Conservation (phyloP, 2,113 vertebrate species). For the Vulpes lagopus region DNA sequence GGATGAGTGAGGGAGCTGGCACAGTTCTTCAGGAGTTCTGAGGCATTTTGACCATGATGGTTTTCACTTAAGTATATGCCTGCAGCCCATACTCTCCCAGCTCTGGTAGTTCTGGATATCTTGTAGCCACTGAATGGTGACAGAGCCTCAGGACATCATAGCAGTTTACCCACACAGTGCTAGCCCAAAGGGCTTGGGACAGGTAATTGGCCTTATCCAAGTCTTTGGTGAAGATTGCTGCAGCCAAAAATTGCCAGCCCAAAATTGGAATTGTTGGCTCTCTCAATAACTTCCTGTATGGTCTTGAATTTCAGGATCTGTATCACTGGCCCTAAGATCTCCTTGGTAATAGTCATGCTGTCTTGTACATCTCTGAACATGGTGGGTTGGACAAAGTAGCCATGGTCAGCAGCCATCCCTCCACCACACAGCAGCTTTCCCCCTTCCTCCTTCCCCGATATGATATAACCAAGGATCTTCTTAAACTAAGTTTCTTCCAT, state of each 20-base stretch:
- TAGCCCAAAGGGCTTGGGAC: slow-evolving; percentile 92
- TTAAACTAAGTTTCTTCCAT: slow-evolving; percentile 96
- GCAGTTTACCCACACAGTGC: slow-evolving; percentile 98
- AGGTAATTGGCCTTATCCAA: slow-evolving; percentile 95
- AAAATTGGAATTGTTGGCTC: slow-evolving; percentile 94
- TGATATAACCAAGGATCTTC: slow-evolving; percentile 96
- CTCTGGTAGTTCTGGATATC: slow-evolving; percentile 93
- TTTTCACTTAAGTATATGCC: slow-evolving; percentile 96
- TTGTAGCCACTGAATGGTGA: slow-evolving; percentile 98
- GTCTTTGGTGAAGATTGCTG: slow-evolving; percentile 95
- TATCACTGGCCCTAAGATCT: slow-evolving; percentile 99
- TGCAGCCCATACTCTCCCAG: slow-evolving; percentile 95
- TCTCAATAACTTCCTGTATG: slow-evolving; percentile 93
- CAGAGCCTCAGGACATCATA: slow-evolving; percentile 95
- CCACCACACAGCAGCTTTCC: slow-evolving; percentile 97
- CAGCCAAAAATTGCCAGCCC: slow-evolving; percentile 90
- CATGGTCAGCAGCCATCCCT: slow-evolving; percentile 91
- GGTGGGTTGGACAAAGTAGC: slow-evolving; percentile 97
- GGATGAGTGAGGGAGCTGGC: neutral
- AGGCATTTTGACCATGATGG: slow-evolving; percentile 93
- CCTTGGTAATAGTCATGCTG: slow-evolving; percentile 94
- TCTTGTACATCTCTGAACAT: slow-evolving; percentile 96
- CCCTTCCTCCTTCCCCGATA: slow-evolving; percentile 92
- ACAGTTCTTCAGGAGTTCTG: slow-evolving; percentile 91
- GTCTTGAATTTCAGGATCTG: slow-evolving; percentile 97